phyloP scores from a whole-genome alignment of 2,113 vertebrate species.

The Rhinolophus sinicus region DNA sequence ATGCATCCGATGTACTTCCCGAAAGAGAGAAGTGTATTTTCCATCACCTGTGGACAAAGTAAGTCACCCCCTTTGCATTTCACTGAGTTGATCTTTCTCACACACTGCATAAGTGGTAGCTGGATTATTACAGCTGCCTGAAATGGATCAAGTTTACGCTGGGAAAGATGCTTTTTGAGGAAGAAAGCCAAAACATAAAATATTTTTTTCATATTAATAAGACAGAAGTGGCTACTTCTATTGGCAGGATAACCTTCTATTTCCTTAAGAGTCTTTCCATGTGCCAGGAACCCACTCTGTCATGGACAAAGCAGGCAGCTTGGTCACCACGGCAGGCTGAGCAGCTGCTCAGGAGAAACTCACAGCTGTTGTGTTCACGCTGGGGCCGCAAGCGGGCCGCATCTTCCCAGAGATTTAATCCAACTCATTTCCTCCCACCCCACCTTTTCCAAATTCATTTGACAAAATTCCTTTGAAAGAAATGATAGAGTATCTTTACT shows the following conservation, averaged over 20 bases:
- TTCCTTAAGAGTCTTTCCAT: neutral
- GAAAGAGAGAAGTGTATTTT: neutral
- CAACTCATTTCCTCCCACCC: neutral
- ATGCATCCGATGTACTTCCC: slow-evolving; percentile 20
- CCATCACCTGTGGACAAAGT: neutral
- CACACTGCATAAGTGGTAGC: neutral
- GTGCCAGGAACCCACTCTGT: rapidly evolving
- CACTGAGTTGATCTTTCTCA: neutral
- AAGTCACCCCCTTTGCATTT: neutral
- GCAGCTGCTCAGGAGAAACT: neutral
- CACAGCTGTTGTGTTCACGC: rapidly evolving
- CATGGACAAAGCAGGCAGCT: neutral
- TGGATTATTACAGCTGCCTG: neutral
- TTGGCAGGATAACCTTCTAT: neutral
- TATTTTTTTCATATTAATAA: neutral
- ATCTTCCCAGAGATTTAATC: neutral
- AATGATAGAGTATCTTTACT: neutral
- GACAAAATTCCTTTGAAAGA: neutral
- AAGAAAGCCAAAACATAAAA: neutral
- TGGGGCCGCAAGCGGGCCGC: rapidly evolving
- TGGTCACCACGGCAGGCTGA: rapidly evolving
- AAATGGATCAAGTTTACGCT: neutral
- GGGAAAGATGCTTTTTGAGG: neutral
- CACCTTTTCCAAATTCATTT: neutral
- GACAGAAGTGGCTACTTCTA: neutral